Evolutionary conservation across 2,888 invertebrate species (phyloP), one percentile per base, ranked within the genome.

Genomic region (Drosophila diplacantha): DNA sequence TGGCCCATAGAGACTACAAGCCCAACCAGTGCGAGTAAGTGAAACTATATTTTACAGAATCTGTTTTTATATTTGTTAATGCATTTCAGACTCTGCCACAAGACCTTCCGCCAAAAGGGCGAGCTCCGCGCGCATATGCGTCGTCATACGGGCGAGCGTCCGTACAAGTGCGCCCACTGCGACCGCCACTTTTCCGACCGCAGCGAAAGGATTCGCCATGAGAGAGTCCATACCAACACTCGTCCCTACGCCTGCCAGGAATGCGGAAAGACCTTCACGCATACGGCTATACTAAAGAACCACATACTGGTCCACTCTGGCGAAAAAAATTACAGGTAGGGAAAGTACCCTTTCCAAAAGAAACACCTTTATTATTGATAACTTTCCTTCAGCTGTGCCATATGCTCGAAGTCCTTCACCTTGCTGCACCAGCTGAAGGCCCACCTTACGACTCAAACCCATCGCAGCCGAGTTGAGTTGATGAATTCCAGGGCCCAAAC

Each of bases 71-170:
- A 32, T 14, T 3, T 6, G 7, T 14, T 34, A 9, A 31, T 54
- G 16, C 16, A 9, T 56, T 64, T 6, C 22, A 87, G 87, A 75
- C 74, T 87, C 29, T 87, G 87, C 34, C 57, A 52, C 3, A 87
- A 87, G 53, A 70, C 81, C 0, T 87, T 87, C 57, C 85, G 85
- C 2, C 87, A 87, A 72, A 83, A 84, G 71, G 86, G 81, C 9
- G 86, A 87, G 31, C 69, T 88, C 3, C 86, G 86, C n/a, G 85
- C 85, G 7, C 88, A 88, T 39, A 88, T 89, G 57, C 81, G 88
- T n/a, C 82, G 87, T 0, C 89, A 88, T 56, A 86, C 87, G 0
- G 88, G 88, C 0, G 87, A 87, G 65, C 86, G 87, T 14, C 87
- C 87, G 3, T 87, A 85, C 49, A 83, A 83, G 55, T 87, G 87